Evolutionary conservation across 2,113 vertebrate species (phyloP).

Genomic region (Thermophis baileyi): DNA sequence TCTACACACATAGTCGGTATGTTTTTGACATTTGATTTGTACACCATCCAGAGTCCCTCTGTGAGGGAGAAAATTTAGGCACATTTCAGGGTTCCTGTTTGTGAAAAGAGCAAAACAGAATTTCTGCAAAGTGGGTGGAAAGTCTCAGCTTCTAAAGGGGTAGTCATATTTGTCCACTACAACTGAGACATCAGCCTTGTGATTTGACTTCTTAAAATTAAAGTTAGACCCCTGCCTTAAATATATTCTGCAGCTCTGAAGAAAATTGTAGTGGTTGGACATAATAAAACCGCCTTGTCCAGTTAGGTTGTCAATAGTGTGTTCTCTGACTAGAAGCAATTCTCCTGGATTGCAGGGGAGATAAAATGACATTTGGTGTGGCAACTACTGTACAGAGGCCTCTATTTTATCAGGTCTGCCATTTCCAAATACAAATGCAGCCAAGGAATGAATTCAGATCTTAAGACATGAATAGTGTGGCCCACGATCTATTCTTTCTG

Average conservation of each 20-base stretch:
- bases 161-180: background rate
- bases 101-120: background rate
- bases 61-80: background rate
- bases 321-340: background rate
- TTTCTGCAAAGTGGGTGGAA: background rate
- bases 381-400: background rate
- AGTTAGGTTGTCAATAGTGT: background rate
- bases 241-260: background rate
- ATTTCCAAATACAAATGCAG: background rate
- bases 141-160: background rate
- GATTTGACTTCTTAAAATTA: background rate
- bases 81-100: background rate
- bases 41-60: background rate
- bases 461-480: background rate
- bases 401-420: background rate
- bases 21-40: background rate
- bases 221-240: background rate
- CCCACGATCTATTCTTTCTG: background rate
- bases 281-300: background rate
- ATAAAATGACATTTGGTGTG: background rate
- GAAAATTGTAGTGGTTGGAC: background rate
- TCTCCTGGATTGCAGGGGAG: background rate
- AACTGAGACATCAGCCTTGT: background rate
- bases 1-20: background rate
- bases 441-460: background rate